A percentile compares a stretch with the other conserved stretches of the same genome.
Conservation (phyloP, 2,888 invertebrate species). For the Microctonus brassicae region DNA sequence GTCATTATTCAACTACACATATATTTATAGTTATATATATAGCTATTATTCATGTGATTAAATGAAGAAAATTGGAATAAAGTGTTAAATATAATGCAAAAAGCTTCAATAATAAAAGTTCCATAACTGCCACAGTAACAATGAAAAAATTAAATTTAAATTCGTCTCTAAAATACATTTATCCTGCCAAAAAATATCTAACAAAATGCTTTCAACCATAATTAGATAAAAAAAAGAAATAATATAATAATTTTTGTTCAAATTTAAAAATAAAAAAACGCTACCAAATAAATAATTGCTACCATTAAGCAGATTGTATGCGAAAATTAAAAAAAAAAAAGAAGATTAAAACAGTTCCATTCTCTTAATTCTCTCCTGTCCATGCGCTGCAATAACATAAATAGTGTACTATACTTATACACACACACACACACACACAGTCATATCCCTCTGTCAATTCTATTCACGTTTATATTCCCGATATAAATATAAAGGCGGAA, state of each 20-base stretch:
- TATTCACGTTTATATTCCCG: not conserved
- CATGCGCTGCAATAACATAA: not conserved
- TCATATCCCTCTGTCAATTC: not conserved
- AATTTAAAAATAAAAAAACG: too few relatives aligned
- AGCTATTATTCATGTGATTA: too few relatives aligned
- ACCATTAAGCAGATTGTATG: not conserved
- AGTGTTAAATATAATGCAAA: too few relatives aligned
- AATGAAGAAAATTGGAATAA: too few relatives aligned
- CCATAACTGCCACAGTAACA: not conserved
- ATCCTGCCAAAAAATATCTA: not conserved
- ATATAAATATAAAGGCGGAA: constrained; percentile 9
- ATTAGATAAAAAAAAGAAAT: too few relatives aligned
- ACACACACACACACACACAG: too few relatives aligned
- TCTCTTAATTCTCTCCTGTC: not conserved
- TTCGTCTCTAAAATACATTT: not conserved
- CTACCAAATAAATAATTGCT: not conserved
- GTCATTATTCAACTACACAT: too few relatives aligned
- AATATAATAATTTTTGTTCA: too few relatives aligned
- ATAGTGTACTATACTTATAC: not conserved
- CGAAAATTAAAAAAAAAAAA: not conserved
- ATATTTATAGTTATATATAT: too few relatives aligned
- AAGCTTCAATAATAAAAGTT: too few relatives aligned
- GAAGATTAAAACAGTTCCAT: not conserved
- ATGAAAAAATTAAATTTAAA: not conserved
- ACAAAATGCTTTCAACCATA: too few relatives aligned